Percentiles rank a stretch among this genome's conserved stretches.
Evolutionary conservation across 2,888 invertebrate genomes (phyloP).

Genomic region (Strigamia transsilvanica): DNA sequence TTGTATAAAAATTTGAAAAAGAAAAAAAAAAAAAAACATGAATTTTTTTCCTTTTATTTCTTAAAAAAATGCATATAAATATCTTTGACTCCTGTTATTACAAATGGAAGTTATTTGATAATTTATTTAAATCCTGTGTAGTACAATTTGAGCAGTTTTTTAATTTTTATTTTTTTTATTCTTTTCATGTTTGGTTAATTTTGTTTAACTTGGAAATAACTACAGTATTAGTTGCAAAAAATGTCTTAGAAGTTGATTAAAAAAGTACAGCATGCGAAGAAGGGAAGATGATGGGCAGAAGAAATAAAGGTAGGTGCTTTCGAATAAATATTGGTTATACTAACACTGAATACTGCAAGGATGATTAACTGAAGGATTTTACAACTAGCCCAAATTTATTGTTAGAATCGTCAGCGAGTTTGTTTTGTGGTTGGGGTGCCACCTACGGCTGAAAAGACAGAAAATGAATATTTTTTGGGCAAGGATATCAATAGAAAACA

Average conservation of each 20-base stretch:
- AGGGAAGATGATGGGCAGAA: neutral
- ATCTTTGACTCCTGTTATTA: slow-evolving; percentile 6
- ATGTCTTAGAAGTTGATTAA: neutral
- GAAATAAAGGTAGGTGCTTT: neutral
- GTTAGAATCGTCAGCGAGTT: too few species aligned
- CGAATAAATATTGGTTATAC: neutral
- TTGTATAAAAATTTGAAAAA: neutral
- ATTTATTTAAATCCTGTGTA: neutral
- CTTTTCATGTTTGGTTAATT: neutral
- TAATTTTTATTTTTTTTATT: neutral
- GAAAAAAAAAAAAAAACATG: neutral
- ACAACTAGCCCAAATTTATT: too few species aligned
- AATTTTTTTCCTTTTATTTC: neutral
- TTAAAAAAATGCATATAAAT: neutral
- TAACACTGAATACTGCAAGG: too few species aligned
- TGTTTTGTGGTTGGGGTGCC: too few species aligned
- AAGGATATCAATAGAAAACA: too few species aligned
- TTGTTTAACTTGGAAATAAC: neutral
- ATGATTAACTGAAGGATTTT: too few species aligned
- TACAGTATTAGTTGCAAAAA: neutral
- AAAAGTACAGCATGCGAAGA: neutral
- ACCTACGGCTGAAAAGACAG: too few species aligned
- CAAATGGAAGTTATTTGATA: neutral
- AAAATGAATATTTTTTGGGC: too few species aligned
- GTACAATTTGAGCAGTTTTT: too few species aligned